A percentile compares a stretch with the other conserved stretches of the same genome.
Evolutionary conservation across 2,888 invertebrate genomes (phyloP).

Genomic region (Dinocampus coccinellae): DNA sequence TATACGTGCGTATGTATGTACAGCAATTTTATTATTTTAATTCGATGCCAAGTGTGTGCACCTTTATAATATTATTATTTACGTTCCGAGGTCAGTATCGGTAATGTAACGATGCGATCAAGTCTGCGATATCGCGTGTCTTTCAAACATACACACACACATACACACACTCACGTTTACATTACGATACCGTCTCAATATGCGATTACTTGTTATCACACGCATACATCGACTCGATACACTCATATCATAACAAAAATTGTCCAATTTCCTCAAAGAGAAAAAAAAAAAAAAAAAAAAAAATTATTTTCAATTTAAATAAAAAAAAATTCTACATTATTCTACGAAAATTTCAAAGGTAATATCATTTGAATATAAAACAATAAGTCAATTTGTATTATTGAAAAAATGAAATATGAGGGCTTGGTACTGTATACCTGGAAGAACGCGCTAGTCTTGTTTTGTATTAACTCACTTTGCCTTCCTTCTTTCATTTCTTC

Average conservation of each 20-base stretch:
- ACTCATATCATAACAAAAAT: conserved; percentile 5
- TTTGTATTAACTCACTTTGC: background rate
- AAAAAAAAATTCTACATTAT: no score
- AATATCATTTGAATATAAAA: no score
- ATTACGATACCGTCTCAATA: conserved; percentile 29
- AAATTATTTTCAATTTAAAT: no score
- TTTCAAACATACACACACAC: conserved; percentile 14
- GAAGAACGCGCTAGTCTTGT: background rate
- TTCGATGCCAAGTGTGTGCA: background rate
- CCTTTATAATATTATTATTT: conserved; percentile 15
- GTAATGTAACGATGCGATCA: conserved; percentile 29
- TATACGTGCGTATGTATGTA: background rate
- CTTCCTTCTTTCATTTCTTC: background rate
- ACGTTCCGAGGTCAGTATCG: conserved; percentile 37
- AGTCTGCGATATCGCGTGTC: conserved; percentile 33
- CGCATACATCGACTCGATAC: background rate
- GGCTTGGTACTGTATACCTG: background rate
- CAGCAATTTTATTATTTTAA: background rate
- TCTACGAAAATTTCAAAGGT: no score
- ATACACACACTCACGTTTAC: no score
- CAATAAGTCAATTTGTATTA: conserved; percentile 17
- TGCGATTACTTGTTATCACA: conserved; percentile 33
- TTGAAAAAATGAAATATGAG: background rate
- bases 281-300: no score
- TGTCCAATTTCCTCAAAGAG: conserved; percentile 23